A percentile compares a stretch with the other conserved stretches of the same genome.
Conservation (phyloP, 2,888 invertebrate genomes). For the Venustoraphidia nigricollis region DNA sequence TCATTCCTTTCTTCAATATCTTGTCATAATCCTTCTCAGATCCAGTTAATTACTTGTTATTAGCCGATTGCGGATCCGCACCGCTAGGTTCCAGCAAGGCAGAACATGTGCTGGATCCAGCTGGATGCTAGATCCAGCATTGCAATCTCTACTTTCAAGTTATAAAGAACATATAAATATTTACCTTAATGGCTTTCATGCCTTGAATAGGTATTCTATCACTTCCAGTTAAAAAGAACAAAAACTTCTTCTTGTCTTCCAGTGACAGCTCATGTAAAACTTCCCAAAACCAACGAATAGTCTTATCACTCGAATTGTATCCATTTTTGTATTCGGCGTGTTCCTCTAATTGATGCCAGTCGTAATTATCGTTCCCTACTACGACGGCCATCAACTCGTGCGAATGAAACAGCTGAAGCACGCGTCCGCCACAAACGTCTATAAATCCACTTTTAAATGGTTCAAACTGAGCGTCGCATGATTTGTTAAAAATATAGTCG, state of each 20-base stretch:
- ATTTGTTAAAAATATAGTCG: conserved; percentile 74
- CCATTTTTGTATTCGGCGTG: conserved; percentile 78
- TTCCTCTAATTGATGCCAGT: conserved; percentile 80
- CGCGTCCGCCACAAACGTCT: conserved; percentile 77
- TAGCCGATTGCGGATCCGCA: too few relatives aligned
- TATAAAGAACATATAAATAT: too few relatives aligned
- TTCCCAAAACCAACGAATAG: conserved; percentile 84
- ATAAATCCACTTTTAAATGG: conserved; percentile 64
- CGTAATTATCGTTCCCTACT: conserved; percentile 86
- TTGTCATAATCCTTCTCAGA: too few relatives aligned
- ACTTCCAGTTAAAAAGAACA: conserved; percentile 86
- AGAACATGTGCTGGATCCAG: too few relatives aligned
- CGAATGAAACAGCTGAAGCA: conserved; percentile 80
- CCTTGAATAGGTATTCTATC: conserved; percentile 92
- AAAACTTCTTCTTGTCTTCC: conserved; percentile 85
- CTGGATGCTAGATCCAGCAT: too few relatives aligned
- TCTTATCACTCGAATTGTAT: conserved; percentile 53
- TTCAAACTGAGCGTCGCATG: conserved; percentile 65
- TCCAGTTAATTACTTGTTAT: too few relatives aligned
- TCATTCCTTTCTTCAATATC: too few relatives aligned
- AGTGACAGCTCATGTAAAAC: conserved; percentile 72
- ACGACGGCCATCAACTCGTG: conserved; percentile 83
- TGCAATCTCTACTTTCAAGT: too few relatives aligned
- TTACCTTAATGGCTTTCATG: conserved; percentile 83
- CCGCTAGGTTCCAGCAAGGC: too few relatives aligned